Evolutionary conservation across 1,140 invertebrate species (phyloP), one percentile per base, ranked within the genome.

Genomic region (Samia ricini): DNA sequence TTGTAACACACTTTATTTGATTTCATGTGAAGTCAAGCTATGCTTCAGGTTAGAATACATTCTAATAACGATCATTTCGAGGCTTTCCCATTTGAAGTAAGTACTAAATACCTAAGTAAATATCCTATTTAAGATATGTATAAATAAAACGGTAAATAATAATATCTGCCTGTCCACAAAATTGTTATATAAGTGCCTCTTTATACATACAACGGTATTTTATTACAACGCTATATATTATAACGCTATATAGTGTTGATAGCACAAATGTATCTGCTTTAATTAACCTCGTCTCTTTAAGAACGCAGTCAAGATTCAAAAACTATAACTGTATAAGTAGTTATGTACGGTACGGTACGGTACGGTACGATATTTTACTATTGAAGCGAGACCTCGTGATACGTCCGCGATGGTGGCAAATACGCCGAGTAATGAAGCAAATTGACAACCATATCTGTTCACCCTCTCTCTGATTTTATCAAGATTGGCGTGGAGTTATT

Each of bases 81-180:
- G 12, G 4, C 4, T 42, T 42, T 22, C 19, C 51, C 19, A 23
- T 52, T 22, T 5, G 22, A 52, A 22, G 51, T 52, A 23, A 52
- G 12, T 10, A n/a, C 51, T 52, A 52, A 23, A 22, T 22, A 42
- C 23, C 24, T 36, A 42, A 20, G 18, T 36, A 57, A 19, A 52
- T 71, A 70, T 61, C 71, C 74, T 64, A 83, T 68, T 75, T 77
- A 61, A 33, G 52, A 29, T 26, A 52, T 74, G 77, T 79, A 79
- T 81, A 71, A 74, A 80, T 71, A 66, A 74, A 81, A 76, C 70
- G 64, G 69, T 76, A 71, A 73, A 64, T 66, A 68, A 72, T 64
- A 68, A 23, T 63, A 57, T 29, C 26, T 19, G 56, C 19, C 26
- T 10, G 19, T 29, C 19, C 29, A 57, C 26, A 57, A 57, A 42